These are phyloP conservation scores for Eptesicus fuscus DNA, from an alignment of 2,113 vertebrate genomes.

Conservation along the genomic window DNA sequence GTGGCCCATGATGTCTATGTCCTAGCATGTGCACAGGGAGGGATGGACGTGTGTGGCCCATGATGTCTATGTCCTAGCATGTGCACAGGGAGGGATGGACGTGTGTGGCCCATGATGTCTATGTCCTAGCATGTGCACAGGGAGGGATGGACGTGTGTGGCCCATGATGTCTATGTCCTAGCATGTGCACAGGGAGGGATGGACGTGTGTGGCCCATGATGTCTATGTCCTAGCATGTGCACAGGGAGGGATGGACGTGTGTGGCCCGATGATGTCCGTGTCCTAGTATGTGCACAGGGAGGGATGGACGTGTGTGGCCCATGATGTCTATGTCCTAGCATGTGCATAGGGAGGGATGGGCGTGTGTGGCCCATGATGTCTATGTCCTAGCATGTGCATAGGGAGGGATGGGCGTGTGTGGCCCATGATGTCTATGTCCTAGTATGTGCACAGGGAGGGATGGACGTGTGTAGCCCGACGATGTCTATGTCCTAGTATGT, in stretches of 20 bases:
- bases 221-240: neutral
- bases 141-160: conserved; percentile 44
- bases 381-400: no score
- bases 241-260: neutral
- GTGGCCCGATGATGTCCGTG: conserved; percentile 54
- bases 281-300: no score
- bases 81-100: neutral
- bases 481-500: neutral
- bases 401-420: conserved; percentile 39
- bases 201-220: conserved; percentile 54
- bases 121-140: no score
- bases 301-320: conserved; percentile 42
- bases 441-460: no score
- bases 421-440: conserved; percentile 36
- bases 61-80: neutral
- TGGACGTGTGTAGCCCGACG: conserved; percentile 8
- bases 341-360: neutral
- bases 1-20: conserved; percentile 53
- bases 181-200: no score
- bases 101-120: conserved; percentile 55
- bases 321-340: neutral
- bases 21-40: no score
- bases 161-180: conserved; percentile 22
- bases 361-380: conserved; percentile 56
- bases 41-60: conserved; percentile 39